Evolutionary conservation across 2,797 vertebrate species (phyloP), one percentile per base, ranked within the genome.

Genomic region (Lepus oiostolus): DNA sequence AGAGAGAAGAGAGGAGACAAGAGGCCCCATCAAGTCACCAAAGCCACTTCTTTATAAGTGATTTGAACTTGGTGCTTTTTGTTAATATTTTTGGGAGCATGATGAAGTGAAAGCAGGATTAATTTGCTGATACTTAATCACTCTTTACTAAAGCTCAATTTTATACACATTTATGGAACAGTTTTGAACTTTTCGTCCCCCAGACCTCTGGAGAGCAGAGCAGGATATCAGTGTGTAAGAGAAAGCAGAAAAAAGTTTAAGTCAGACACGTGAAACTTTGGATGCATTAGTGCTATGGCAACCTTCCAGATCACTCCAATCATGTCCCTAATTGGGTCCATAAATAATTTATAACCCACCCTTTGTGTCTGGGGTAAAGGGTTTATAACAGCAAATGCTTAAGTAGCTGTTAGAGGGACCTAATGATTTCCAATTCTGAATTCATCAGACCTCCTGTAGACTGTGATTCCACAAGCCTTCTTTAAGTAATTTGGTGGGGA

Each of bases 301-400:
- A 80, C 65, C 81, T 72, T 95, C 96, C 97, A 97, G 88, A 92
- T 90, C 70, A 95, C 82, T 94, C 90, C 93, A 96, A 94, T 96
- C 92, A 94, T 38, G 62, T 54, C 67, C 83, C 88, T 96, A 96
- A 96, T 97, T 95, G 76, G 35, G 89, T 52, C 88, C 90, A 97
- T 97, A 97, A 97, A 97, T 97, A 97, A 96, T 97, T 97, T 96
- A 97, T 96, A 87, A 70, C 84, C 92, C 50, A 63, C 76, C 92
- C 92, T 96, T 97, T 97, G 90, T 96, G 95, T 96, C 95, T 96
- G 58, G 75, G 65, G 88, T 68, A 94, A 93, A 96, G 91, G 28
- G 86, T 96, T 96, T 93, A 92, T 95, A 96, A 95, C 81, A 68
- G 96, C 89, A 97, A 97, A 96, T 79, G 72, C 88, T 87, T 93